A percentile compares a stretch with the other conserved stretches of the same genome.
phyloP scores from a whole-genome alignment of 2,888 invertebrate genomes.

The Aleiodes leptofemur region DNA sequence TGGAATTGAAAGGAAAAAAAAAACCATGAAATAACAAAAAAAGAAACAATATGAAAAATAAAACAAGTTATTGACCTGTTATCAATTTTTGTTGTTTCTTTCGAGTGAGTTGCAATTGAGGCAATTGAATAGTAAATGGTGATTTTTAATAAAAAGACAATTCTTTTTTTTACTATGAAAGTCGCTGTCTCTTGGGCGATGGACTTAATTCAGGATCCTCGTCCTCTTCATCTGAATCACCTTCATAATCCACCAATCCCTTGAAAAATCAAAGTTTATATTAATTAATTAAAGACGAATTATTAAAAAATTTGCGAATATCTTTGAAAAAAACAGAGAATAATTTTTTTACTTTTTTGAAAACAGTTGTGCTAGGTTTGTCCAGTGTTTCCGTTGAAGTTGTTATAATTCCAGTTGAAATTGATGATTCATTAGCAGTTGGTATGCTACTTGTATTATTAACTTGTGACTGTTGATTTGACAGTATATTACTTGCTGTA shows the following conservation, averaged over 20 bases:
- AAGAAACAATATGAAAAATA: constrained; percentile 20
- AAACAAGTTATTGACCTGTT: constrained; percentile 1
- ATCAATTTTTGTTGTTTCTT: constrained; percentile 5
- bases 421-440: constrained; percentile 67
- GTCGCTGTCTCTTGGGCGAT: constrained; percentile 84
- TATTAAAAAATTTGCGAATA: background rate
- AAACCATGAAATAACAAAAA: constrained; percentile 3
- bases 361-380: constrained; percentile 75
- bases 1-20: background rate
- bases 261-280: constrained; percentile 69
- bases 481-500: constrained; percentile 76
- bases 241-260: constrained; percentile 98
- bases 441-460: constrained; percentile 66
- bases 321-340: too few species aligned
- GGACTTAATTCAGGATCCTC: constrained; percentile 81
- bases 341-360: constrained; percentile 74
- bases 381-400: constrained; percentile 70
- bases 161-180: constrained; percentile 81
- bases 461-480: constrained; percentile 70
- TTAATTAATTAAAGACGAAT: background rate
- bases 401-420: constrained; percentile 66
- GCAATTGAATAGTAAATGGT: constrained; percentile 18
- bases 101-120: background rate
- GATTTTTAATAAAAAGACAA: constrained; percentile 14
- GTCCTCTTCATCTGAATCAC: constrained; percentile 97